A percentile compares a stretch with the other conserved stretches of the same genome.
These are phyloP conservation scores for Eutrigla gurnardus DNA, from an alignment of 2,797 vertebrate genomes.

Conservation along the genomic window DNA sequence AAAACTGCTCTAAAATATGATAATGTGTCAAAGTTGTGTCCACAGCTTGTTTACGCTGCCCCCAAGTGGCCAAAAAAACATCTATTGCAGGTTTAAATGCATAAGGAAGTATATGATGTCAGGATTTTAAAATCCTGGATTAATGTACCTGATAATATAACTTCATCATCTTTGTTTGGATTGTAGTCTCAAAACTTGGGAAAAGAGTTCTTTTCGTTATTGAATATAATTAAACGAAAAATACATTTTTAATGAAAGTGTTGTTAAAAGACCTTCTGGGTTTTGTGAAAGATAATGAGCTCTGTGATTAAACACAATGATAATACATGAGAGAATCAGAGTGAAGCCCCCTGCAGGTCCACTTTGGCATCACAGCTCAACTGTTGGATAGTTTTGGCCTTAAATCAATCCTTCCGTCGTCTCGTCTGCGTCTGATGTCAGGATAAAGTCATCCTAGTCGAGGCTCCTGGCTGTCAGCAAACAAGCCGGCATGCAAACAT, in stretches of 20 bases:
- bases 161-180: background rate
- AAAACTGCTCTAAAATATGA: background rate
- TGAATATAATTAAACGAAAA: too few relatives aligned
- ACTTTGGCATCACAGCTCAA: background rate
- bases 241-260: background rate
- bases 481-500: conserved; percentile 58
- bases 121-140: background rate
- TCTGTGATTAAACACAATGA: background rate
- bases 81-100: background rate
- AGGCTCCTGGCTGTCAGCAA: conserved; percentile 51
- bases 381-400: background rate
- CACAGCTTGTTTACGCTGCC: background rate
- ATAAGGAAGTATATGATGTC: background rate
- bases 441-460: conserved; percentile 47
- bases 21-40: background rate
- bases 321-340: conserved; percentile 7
- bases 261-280: background rate
- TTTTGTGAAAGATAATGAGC: background rate
- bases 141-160: too few relatives aligned
- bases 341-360: background rate
- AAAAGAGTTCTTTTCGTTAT: background rate
- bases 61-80: background rate
- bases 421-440: conserved; percentile 32
- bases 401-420: conserved; percentile 9
- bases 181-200: background rate